A percentile compares a stretch with the other conserved stretches of the same genome.
Conservation (phyloP, 1,140 invertebrate genomes). For the Leptopilina clavipes region DNA sequence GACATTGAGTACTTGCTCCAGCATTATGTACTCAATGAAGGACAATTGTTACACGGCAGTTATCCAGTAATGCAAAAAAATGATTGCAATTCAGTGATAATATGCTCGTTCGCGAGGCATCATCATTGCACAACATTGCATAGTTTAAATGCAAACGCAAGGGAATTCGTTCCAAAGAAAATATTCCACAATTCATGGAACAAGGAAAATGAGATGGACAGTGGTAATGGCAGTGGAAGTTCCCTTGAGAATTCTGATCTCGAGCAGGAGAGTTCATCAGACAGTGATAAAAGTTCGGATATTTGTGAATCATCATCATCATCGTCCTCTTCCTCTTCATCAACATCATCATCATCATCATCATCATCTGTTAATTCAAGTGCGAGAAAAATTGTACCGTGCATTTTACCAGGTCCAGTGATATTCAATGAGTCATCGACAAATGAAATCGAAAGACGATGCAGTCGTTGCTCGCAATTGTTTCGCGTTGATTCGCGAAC, state of each 20-base stretch:
- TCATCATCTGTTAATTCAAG: background rate
- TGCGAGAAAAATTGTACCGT: background rate
- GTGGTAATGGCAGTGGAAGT: conserved; percentile 56
- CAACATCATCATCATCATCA: conserved; percentile 21
- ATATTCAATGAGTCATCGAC: background rate
- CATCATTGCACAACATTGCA: conserved; percentile 31
- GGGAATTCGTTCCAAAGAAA: conserved; percentile 77
- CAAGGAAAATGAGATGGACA: conserved; percentile 46
- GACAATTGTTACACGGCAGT: conserved; percentile 86
- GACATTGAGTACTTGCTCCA: conserved; percentile 72
- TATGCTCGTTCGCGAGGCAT: conserved; percentile 61
- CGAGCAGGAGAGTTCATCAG: conserved; percentile 70
- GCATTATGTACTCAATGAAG: conserved; percentile 79
- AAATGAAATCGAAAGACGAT: conserved; percentile 75
- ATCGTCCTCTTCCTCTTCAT: no score
- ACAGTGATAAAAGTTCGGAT: conserved; percentile 69
- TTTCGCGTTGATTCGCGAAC: conserved; percentile 80
- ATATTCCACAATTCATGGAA: conserved; percentile 35
- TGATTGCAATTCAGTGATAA: conserved; percentile 77
- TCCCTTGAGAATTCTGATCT: conserved; percentile 60
- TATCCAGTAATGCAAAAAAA: conserved; percentile 67
- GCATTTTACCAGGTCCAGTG: conserved; percentile 17
- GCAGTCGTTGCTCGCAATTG: conserved; percentile 82
- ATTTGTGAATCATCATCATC: conserved; percentile 61
- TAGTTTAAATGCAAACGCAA: conserved; percentile 78